Base-by-base conservation (phyloP, 2,888 invertebrate species). In the Cerceris rybyensis region DNA sequence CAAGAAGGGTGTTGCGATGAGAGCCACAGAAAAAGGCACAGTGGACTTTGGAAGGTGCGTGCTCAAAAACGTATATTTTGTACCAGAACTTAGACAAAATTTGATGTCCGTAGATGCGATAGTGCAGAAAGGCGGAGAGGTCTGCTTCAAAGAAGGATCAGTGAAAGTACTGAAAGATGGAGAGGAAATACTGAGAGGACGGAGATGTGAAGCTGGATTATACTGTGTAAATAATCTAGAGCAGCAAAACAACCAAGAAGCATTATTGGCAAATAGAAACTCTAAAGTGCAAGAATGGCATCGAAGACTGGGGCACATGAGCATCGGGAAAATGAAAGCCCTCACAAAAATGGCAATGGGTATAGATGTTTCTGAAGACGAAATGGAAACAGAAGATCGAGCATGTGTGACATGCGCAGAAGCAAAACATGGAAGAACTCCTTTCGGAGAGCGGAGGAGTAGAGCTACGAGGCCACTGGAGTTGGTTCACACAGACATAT, bases 401-500 rank as follows among this genome's bases (percentile, higher is more conserved):
- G 13, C 41, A 0, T 77, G 69, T 41, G 68, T 52, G 59, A 14
- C 64, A 0, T 86, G 87, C 55, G 49, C 75, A 0, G 66, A 77
- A 55, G 80, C 84, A 16, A 87, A 85, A 58, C 78, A 81, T 43
- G 70, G 73, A 7, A 72, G 65, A 17, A 17, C 17, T 2, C 1
- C 55, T 9, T 76, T 78, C 41, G 39, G 67, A 13, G 28, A 72
- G 7, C 42, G 14, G 59, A 66, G 82, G 42, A 49, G n/a, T 6
- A 76, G 83, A 59, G 80, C 83, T n/a, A 79, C 6, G 42, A 70
- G 75, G 16, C 78, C 81, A 11, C 39, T 83, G n/a, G 58, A 82
- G 61, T 52, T 86, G 14, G 63, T 88, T 9, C 85, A 88, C 55
- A 84, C 80, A n/a, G 87, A 87, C 60, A 9, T 87, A 4, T 74